Percentiles rank a stretch among this genome's conserved stretches.
Conservation (phyloP, 1,140 invertebrate species). For the Caerostris darwini region DNA sequence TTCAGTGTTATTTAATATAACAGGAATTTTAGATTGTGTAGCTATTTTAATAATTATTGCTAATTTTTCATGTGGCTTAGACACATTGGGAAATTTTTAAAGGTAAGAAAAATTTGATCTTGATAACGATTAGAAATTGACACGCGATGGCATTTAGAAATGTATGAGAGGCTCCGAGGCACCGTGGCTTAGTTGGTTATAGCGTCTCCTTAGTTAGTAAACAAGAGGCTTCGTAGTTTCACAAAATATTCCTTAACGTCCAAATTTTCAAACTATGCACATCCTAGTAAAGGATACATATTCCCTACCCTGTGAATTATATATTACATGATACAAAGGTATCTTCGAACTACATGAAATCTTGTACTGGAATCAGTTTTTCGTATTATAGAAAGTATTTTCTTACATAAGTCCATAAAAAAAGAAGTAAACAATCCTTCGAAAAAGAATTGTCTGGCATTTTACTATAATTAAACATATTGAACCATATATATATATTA, state of each 20-base stretch:
- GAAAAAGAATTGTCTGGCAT: too few species aligned
- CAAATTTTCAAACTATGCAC: neutral
- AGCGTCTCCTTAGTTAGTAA: too few species aligned
- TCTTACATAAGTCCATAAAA: too few species aligned
- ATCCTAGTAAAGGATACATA: neutral
- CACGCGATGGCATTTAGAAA: slow-evolving; percentile 6
- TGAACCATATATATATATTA: too few species aligned
- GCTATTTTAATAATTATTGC: too few species aligned
- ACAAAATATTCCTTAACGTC: neutral
- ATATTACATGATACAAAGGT: neutral
- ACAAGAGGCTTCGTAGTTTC: neutral
- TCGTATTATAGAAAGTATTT: too few species aligned
- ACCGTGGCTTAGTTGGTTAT: too few species aligned
- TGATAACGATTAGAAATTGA: neutral
- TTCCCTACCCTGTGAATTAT: neutral
- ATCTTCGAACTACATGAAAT: neutral
- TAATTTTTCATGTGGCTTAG: neutral
- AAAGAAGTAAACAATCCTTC: too few species aligned
- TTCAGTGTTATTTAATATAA: too few species aligned
- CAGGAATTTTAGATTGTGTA: too few species aligned
- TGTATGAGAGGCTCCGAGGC: neutral
- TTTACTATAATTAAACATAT: too few species aligned
- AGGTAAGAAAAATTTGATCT: neutral
- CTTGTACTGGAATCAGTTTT: too few species aligned
- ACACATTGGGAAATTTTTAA: neutral